phyloP scores from a whole-genome alignment of 2,113 vertebrate species.

The Oreochromis tanganicae region DNA sequence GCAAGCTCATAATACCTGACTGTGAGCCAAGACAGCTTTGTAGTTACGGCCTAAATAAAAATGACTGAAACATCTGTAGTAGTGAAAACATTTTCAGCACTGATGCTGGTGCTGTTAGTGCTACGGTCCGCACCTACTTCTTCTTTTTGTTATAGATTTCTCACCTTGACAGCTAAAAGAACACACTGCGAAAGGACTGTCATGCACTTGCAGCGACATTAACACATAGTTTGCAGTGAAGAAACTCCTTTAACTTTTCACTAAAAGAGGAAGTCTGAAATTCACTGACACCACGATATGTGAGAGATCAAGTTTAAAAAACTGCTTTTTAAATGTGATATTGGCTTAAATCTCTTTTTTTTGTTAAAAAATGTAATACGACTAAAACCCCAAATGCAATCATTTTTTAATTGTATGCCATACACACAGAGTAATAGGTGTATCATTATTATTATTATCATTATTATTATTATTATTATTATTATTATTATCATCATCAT shows the following conservation, averaged over 20 bases:
- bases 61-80: background rate
- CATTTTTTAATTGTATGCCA: background rate
- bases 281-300: background rate
- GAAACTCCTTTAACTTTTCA: background rate
- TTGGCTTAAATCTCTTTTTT: background rate
- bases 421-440: background rate
- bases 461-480: background rate
- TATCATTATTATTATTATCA: accelerated
- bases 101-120: background rate
- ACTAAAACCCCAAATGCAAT: background rate
- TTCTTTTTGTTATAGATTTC: background rate
- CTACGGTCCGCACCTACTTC: background rate
- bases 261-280: background rate
- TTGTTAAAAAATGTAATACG: background rate
- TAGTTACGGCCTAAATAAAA: background rate
- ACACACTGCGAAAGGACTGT: background rate
- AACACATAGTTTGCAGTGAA: background rate
- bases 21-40: background rate
- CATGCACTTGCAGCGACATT: background rate
- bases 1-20: background rate
- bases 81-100: background rate
- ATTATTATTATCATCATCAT: background rate
- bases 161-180: background rate
- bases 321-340: background rate
- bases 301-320: background rate